Evolutionary conservation across 37 sponge, comb jelly and placozoan species (phyloP).

Genomic region (Lycopodina hypogea): DNA sequence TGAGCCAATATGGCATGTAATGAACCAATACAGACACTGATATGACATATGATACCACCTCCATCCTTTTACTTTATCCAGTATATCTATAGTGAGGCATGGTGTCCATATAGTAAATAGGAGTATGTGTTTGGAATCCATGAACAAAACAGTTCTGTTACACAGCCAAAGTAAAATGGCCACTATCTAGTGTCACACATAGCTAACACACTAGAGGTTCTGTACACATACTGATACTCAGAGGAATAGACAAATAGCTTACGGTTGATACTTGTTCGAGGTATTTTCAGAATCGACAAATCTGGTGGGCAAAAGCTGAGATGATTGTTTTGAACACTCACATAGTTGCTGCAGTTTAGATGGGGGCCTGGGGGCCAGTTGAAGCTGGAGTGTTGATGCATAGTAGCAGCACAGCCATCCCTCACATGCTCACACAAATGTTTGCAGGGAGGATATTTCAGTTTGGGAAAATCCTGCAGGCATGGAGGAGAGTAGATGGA

Average conservation of each 20-base stretch:
- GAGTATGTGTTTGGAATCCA: too few relatives aligned
- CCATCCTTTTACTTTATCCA: too few relatives aligned
- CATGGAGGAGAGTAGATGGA: constrained; percentile 61
- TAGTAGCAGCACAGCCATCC: constrained; percentile 24
- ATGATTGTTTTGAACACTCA: neutral
- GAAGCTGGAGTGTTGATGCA: neutral
- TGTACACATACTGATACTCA: too few relatives aligned
- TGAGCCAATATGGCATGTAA: neutral
- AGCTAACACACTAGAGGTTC: too few relatives aligned
- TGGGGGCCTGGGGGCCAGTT: constrained; percentile 12
- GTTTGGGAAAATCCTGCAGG: neutral
- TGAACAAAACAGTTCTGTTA: too few relatives aligned
- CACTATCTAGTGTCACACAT: too few relatives aligned
- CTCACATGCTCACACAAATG: constrained; percentile 50
- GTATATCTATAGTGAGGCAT: too few relatives aligned
- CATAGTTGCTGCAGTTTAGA: constrained; percentile 7
- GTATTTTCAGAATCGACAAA: neutral
- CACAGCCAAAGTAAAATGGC: too few relatives aligned
- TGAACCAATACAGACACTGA: neutral
- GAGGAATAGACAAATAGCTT: neutral
- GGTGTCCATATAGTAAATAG: too few relatives aligned
- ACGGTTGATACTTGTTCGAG: neutral
- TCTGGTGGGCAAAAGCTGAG: constrained; percentile 16
- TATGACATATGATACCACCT: neutral
- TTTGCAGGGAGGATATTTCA: constrained; percentile 35